A percentile compares a stretch with the other conserved stretches of the same genome.
These are phyloP conservation scores for Myathropa florea DNA, from an alignment of 2,888 invertebrate genomes.

Conservation along the genomic window DNA sequence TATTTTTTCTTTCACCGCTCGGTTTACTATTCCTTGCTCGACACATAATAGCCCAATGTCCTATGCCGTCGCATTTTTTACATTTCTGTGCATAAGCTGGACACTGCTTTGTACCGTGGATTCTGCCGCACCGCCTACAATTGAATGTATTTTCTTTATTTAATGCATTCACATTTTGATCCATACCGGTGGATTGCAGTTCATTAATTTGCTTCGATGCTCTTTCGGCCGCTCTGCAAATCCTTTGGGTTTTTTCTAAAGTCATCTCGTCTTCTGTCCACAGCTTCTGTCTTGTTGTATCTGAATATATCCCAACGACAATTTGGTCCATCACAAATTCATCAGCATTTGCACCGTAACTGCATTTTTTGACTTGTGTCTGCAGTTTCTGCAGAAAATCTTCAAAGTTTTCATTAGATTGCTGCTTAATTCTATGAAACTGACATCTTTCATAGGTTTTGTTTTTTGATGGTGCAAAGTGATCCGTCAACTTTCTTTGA, in stretches of 20 bases:
- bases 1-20: too few species aligned
- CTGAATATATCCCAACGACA: not conserved
- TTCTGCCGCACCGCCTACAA: not conserved
- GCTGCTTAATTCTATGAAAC: too few species aligned
- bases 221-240: constrained; percentile 29
- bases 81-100: constrained; percentile 3
- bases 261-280: constrained; percentile 6
- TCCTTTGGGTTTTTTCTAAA: constrained; percentile 14
- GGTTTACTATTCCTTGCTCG: too few species aligned
- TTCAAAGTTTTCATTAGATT: too few species aligned
- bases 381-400: too few species aligned
- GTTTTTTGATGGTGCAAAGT: constrained; percentile 18
- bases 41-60: too few species aligned
- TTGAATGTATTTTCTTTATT: not conserved
- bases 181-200: too few species aligned
- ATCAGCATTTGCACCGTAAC: constrained; percentile 1
- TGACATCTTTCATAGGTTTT: constrained; percentile 25
- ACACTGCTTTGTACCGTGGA: not conserved
- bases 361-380: too few species aligned
- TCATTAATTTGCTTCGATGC: constrained; percentile 15
- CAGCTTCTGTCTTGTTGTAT: constrained; percentile 11
- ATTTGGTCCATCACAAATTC: constrained; percentile 1
- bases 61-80: not conserved
- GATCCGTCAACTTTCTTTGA: not conserved
- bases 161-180: too few species aligned